These are phyloP conservation scores for Stenodera caucasica DNA, from an alignment of 2,888 invertebrate species.

Conservation along the genomic window DNA sequence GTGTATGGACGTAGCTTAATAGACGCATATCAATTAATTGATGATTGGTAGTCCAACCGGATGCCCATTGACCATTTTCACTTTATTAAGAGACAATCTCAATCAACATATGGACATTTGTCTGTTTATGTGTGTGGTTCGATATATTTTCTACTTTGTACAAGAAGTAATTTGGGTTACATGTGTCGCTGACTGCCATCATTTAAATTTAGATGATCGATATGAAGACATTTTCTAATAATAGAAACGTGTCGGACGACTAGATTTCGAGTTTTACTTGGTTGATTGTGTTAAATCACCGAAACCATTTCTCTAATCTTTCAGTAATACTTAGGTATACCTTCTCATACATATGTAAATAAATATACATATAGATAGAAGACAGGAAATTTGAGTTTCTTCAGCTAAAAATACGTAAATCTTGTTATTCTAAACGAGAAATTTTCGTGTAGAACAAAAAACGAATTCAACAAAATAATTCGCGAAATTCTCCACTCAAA, in stretches of 20 bases:
- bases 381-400: not conserved
- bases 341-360: too few relatives aligned
- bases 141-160: not conserved
- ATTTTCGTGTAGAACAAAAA: too few relatives aligned
- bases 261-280: not conserved
- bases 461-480: not conserved
- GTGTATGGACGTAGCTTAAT: too few relatives aligned
- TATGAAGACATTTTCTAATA: constrained; percentile 1
- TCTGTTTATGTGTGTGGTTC: not conserved
- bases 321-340: too few relatives aligned
- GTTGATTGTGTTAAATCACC: constrained; percentile 7
- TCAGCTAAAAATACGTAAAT: not conserved
- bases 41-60: too few relatives aligned
- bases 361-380: too few relatives aligned
- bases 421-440: too few relatives aligned
- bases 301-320: not conserved
- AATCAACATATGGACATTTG: too few relatives aligned
- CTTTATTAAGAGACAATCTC: too few relatives aligned
- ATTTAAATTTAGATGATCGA: constrained; percentile 4
- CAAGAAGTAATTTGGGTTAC: not conserved
- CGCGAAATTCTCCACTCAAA: not conserved
- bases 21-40: too few relatives aligned
- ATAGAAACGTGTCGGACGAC: constrained; percentile 1
- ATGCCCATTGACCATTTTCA: too few relatives aligned
- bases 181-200: not conserved